These are phyloP conservation scores for Illadopsis cleaveri DNA, from an alignment of 2,113 vertebrate genomes.

Conservation along the genomic window DNA sequence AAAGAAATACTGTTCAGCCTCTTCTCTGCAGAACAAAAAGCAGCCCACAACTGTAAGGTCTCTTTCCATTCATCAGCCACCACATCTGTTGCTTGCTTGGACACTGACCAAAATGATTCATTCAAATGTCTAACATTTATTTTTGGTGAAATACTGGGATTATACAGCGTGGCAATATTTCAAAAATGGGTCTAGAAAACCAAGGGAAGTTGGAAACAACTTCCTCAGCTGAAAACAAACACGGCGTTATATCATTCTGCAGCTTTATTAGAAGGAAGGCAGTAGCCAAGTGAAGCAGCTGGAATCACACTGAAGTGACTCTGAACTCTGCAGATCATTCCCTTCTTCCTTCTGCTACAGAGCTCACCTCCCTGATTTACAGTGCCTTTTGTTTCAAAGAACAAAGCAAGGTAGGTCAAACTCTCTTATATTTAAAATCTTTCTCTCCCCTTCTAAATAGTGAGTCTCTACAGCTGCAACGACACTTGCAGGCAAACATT, in stretches of 20 bases:
- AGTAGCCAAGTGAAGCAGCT: slow-evolving; percentile 44
- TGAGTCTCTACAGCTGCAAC: neutral
- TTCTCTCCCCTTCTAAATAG: neutral
- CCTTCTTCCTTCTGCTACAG: slow-evolving; percentile 13
- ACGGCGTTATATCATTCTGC: slow-evolving; percentile 34
- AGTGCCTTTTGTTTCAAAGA: neutral
- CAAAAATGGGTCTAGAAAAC: slow-evolving; percentile 44
- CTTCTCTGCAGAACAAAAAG: slow-evolving; percentile 29
- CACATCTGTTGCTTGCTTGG: slow-evolving; percentile 59
- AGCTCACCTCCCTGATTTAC: slow-evolving; percentile 23
- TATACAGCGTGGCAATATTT: slow-evolving; percentile 47
- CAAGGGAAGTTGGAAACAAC: slow-evolving; percentile 60
- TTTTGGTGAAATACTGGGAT: slow-evolving; percentile 49
- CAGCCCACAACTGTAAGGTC: slow-evolving; percentile 18
- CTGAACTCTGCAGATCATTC: slow-evolving; percentile 39
- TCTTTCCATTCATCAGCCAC: slow-evolving; percentile 59
- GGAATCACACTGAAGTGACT: slow-evolving; percentile 16
- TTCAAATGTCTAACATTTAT: slow-evolving; percentile 54
- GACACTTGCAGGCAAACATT: neutral
- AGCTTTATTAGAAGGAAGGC: slow-evolving; percentile 65
- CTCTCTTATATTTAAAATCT: neutral
- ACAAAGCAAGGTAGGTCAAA: slow-evolving; percentile 59
- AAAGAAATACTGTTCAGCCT: slow-evolving; percentile 24
- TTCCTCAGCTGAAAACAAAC: slow-evolving; percentile 59
- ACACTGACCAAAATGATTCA: slow-evolving; percentile 58